Conservation (phyloP, 2,113 vertebrate species). For the Beaufortia kweichowensis region DNA sequence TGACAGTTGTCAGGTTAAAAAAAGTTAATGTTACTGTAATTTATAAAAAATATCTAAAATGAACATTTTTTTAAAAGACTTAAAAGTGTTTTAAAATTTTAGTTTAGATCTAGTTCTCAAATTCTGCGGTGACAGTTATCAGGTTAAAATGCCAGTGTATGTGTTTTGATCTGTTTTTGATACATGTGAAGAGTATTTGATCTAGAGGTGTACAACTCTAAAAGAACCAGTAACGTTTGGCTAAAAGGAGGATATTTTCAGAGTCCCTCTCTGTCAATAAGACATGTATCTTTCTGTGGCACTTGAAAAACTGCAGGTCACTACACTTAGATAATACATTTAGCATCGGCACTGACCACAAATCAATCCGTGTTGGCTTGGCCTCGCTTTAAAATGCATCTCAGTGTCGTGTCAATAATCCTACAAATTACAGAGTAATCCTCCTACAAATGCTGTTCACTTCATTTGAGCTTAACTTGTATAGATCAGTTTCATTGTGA, state of each 20-base stretch:
- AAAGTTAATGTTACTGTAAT: no score
- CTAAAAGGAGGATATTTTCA: conserved; percentile 8
- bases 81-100: no score
- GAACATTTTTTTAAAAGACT: no score
- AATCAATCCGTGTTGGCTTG: conserved; percentile 43
- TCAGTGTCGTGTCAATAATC: conserved; percentile 30
- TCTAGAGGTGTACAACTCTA: background rate
- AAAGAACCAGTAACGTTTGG: background rate
- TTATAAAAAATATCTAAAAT: no score
- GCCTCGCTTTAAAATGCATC: conserved; percentile 22
- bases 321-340: conserved; percentile 38
- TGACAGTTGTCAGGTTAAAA: no score
- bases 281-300: conserved; percentile 5
- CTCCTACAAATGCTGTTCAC: conserved; percentile 33
- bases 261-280: conserved; percentile 16
- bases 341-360: conserved; percentile 36
- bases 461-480: conserved; percentile 35
- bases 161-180: background rate
- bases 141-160: no score
- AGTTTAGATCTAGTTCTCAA: no score
- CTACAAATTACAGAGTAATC: conserved; percentile 42
- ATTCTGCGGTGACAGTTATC: no score
- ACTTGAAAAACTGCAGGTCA: conserved; percentile 23
- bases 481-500: conserved; percentile 37
- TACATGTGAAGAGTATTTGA: background rate